These are phyloP conservation scores for sheep (Ovis aries) DNA, from an alignment of 2,113 vertebrate species.

Conservation along the genomic window DNA sequence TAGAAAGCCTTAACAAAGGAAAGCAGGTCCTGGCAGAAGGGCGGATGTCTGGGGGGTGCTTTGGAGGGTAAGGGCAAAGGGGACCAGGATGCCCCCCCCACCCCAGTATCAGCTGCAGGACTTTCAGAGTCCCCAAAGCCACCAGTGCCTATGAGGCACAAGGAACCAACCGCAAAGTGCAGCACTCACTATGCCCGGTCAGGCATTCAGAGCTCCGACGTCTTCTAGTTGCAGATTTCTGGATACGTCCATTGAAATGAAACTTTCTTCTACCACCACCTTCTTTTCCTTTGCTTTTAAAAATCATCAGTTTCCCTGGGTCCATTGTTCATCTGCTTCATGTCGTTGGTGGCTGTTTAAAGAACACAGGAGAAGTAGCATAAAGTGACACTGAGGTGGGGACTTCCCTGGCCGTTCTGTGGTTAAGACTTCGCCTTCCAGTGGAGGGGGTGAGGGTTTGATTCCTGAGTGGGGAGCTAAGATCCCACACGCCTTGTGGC, in stretches of 20 bases:
- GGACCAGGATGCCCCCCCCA: neutral
- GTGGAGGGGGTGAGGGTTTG: neutral
- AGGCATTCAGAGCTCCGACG: neutral
- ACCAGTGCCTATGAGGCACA: fast-evolving
- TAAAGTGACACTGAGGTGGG: neutral
- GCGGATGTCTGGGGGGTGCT: neutral
- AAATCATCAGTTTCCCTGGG: neutral
- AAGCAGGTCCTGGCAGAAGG: neutral
- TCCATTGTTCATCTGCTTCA: neutral
- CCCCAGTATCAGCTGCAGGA: neutral
- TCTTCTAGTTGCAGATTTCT: neutral
- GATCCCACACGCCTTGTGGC: neutral
- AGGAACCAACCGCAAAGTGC: neutral
- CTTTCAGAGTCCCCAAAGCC: neutral
- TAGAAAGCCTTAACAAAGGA: neutral
- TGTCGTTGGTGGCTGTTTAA: neutral
- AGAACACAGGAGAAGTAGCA: neutral
- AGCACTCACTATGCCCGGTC: neutral
- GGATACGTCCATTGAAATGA: neutral
- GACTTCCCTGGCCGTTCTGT: neutral
- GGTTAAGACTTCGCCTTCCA: neutral
- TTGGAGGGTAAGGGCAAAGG: neutral
- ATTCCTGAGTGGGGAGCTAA: neutral
- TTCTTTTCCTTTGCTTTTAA: neutral
- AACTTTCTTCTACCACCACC: neutral